phyloP scores from a whole-genome alignment of 2,113 vertebrate species.

The Indicator indicator region DNA sequence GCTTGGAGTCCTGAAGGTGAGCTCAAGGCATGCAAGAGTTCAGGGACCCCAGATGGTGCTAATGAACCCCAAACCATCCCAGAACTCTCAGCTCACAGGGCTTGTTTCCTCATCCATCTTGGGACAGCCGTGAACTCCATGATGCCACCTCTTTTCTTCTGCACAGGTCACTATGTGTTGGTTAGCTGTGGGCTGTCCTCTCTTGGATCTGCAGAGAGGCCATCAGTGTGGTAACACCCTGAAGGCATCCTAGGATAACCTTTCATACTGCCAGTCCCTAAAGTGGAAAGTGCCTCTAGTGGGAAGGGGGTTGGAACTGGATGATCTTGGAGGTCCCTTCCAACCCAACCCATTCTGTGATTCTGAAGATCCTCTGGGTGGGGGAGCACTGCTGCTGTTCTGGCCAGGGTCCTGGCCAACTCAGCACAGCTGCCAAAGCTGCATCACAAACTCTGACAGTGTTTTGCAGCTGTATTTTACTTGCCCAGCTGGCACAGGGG shows the following conservation, averaged over 20 bases:
- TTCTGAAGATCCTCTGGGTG: background rate
- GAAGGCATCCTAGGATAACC: background rate
- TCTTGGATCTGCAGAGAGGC: background rate
- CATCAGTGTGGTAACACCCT: background rate
- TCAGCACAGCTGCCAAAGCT: background rate
- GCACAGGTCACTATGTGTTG: background rate
- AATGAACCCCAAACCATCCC: background rate
- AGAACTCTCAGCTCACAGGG: background rate
- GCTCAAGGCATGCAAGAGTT: background rate
- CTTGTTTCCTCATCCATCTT: background rate
- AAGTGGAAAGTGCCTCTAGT: background rate
- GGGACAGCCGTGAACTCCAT: background rate
- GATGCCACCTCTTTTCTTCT: background rate
- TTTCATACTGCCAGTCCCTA: background rate
- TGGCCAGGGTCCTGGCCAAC: background rate
- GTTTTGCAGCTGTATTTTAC: background rate
- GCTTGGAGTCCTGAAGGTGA: background rate
- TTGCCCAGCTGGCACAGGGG: background rate
- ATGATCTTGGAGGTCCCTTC: no score
- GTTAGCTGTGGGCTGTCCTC: background rate
- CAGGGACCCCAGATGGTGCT: background rate
- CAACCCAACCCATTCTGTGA: no score
- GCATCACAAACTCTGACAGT: background rate
- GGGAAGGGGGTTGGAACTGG: no score
- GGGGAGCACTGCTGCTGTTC: background rate